These are phyloP conservation scores for Macaca mulatta DNA, from an alignment of 2,113 vertebrate genomes.

Conservation along the genomic window DNA sequence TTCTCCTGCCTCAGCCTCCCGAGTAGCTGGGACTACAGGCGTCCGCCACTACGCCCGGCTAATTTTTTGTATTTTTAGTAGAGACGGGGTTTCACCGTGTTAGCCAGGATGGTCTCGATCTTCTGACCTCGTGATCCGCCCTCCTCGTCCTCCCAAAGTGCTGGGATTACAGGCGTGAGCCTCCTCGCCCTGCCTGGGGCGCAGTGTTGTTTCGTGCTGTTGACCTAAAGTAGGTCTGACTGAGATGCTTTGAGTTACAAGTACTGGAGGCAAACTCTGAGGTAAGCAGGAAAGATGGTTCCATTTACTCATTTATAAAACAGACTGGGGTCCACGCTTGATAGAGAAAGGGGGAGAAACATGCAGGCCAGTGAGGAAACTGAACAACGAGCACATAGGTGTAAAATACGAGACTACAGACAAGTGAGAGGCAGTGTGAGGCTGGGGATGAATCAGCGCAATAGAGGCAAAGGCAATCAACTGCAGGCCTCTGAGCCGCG, in stretches of 20 bases:
- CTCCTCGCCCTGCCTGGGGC: fast-evolving
- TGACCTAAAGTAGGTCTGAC: neutral
- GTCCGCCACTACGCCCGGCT: fast-evolving
- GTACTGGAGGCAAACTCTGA: neutral
- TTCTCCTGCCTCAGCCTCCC: no score
- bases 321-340: no score
- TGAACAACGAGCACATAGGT: neutral
- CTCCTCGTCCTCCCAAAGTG: no score
- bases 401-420: neutral
- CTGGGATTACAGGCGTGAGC: no score
- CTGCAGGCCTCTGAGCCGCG: neutral
- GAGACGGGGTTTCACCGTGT: no score
- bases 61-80: no score
- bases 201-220: neutral
- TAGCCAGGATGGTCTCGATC: no score
- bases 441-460: neutral
- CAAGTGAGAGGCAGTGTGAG: neutral
- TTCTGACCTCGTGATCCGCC: no score
- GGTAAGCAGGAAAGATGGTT: neutral
- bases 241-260: neutral
- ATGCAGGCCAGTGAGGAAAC: neutral
- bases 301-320: neutral
- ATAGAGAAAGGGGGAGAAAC: neutral
- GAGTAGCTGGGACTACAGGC: no score
- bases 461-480: neutral